Evolutionary conservation across 92 coral and sea anemone genomes (phyloP), one percentile per base, ranked within the genome.

Genomic region (Porites evermanni): DNA sequence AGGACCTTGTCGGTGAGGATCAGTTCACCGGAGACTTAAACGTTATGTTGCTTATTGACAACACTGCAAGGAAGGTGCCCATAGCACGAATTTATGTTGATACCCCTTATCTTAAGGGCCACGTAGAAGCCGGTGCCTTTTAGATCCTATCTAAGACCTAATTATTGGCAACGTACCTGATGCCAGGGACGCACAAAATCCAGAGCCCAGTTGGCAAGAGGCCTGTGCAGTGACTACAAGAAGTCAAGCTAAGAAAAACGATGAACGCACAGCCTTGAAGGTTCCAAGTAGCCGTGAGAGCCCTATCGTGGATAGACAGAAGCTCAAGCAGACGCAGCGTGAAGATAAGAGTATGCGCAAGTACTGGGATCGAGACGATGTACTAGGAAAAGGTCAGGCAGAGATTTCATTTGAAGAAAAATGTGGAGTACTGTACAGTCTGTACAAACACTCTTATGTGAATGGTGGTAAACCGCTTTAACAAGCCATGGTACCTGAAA

Each of bases 101-200:
- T 17, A 89, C 87, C 5, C 89, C 93, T 70, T 92, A 77, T 64
- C 70, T 93, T 23, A 51, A 32, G 47, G 91, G 91, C 8, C 71
- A 93, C 26, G 94, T 88, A 0, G 87, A 90, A 66, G 96, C 87
- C 92, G 85, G 74, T 86, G 89, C 5, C 89, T 86, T 5, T 73
- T 74, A 2, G 71, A 86, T 54, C 72, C 77, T 11, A 53, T 77
- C 20, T 85, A 86, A n/a, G 89, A 86, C 16, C 19, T 16, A 8
- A 71, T 71, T 38, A 13, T 71, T 47, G 54, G 75, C 38, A 80
- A 80, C 67, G 77, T 80, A 6, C 19, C 86, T 0, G 86, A 75
- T 4, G 90, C 84, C n/a, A 61, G 81, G 44, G 68, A 73, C 1
- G 81, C 90, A 53, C 72, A 85, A 11, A 81, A 80, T 5, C 87